These are phyloP conservation scores for Axinella damicornis DNA, from an alignment of 37 sponge, comb jelly and placozoan genomes.

Conservation along the genomic window DNA sequence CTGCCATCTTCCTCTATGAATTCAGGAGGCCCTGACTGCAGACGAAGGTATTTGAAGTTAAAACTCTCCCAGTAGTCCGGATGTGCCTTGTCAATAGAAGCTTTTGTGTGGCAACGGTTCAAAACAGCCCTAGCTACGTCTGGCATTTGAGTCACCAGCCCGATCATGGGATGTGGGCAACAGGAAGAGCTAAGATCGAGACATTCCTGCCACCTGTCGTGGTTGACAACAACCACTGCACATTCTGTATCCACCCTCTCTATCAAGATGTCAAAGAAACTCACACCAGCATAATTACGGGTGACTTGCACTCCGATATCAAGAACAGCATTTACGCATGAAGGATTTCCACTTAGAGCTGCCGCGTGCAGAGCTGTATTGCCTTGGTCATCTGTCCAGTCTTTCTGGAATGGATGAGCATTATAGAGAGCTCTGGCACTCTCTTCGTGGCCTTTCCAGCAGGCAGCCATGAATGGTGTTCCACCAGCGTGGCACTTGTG, in stretches of 20 bases:
- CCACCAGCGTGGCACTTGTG: slow-evolving; percentile 67
- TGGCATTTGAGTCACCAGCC: slow-evolving; percentile 75
- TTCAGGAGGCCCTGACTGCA: not conserved
- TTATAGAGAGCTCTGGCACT: slow-evolving; percentile 48
- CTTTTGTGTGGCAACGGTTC: slow-evolving; percentile 57
- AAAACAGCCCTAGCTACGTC: slow-evolving; percentile 82
- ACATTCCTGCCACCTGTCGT: slow-evolving; percentile 76
- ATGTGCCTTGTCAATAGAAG: slow-evolving; percentile 19
- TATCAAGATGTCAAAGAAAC: slow-evolving; percentile 83
- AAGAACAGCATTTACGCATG: slow-evolving; percentile 48
- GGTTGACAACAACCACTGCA: slow-evolving; percentile 60
- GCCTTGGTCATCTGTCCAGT: slow-evolving; percentile 63
- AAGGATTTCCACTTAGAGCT: slow-evolving; percentile 61
- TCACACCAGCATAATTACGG: slow-evolving; percentile 57
- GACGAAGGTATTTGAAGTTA: slow-evolving; percentile 82
- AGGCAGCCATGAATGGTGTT: slow-evolving; percentile 79
- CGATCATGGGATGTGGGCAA: slow-evolving; percentile 65
- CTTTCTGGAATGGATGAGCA: slow-evolving; percentile 71
- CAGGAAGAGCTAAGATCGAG: slow-evolving; percentile 69
- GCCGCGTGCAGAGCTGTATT: slow-evolving; percentile 85
- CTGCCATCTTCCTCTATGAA: not conserved
- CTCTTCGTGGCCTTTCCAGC: slow-evolving; percentile 36
- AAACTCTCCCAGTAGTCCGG: slow-evolving; percentile 70
- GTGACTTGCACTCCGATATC: slow-evolving; percentile 61
- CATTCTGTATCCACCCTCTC: slow-evolving; percentile 26